phyloP scores from a whole-genome alignment of 2,797 vertebrate species.

The Pseudochromis fuscus region DNA sequence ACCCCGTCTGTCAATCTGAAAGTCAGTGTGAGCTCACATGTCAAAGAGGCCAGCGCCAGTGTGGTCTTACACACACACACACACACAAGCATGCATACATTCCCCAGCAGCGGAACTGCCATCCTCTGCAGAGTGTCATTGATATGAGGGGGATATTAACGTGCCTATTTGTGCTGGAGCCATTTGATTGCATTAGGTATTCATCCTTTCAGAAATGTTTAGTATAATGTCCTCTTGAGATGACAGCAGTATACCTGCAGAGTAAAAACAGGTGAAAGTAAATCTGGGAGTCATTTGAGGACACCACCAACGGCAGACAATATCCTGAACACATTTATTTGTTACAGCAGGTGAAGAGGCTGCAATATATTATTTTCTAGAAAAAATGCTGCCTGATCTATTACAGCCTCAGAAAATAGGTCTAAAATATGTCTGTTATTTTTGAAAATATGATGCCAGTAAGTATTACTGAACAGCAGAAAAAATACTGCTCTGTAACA shows the following conservation, averaged over 20 bases:
- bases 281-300: conserved; percentile 48
- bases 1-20: conserved; percentile 70
- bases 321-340: conserved; percentile 6
- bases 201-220: conserved; percentile 56
- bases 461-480: background rate
- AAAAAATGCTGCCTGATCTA: background rate
- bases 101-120: conserved; percentile 39
- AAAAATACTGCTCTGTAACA: background rate
- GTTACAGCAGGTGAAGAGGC: conserved; percentile 14
- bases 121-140: conserved; percentile 51
- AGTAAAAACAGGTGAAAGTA: conserved; percentile 24
- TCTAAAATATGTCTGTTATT: background rate
- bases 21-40: conserved; percentile 68
- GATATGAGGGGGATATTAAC: conserved; percentile 63
- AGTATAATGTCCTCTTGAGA: conserved; percentile 31
- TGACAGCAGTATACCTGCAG: background rate
- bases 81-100: conserved; percentile 38
- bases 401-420: background rate
- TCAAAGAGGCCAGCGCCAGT: conserved; percentile 67
- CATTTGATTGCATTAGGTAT: conserved; percentile 77
- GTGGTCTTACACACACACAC: conserved; percentile 55
- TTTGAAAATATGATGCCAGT: background rate
- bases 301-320: conserved; percentile 6
- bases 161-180: conserved; percentile 59
- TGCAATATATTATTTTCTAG: background rate